Conservation (phyloP, 2,888 invertebrate species). For the Pasiphila rectangulata region DNA sequence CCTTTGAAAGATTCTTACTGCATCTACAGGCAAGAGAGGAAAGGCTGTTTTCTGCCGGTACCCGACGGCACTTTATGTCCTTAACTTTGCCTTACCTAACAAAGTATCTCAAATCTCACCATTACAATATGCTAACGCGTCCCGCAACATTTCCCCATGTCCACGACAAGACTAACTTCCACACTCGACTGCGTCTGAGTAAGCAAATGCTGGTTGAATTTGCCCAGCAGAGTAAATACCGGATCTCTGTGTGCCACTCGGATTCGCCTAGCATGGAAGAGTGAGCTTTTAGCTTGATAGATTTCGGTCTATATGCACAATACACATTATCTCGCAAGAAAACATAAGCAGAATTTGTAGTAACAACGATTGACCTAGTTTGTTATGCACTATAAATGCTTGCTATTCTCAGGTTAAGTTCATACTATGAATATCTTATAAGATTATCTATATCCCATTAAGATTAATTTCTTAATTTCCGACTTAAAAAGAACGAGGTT, state of each 20-base stretch:
- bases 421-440: too few species aligned
- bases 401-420: too few species aligned
- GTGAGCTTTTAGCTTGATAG: background rate
- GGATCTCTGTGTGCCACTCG: background rate
- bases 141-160: background rate
- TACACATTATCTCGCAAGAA: background rate
- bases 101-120: background rate
- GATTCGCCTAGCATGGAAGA: background rate
- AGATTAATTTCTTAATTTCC: too few species aligned
- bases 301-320: background rate
- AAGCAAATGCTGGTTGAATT: constrained; percentile 8
- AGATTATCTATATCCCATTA: too few species aligned
- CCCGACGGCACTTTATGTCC: too few species aligned
- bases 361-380: background rate
- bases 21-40: too few species aligned
- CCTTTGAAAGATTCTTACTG: too few species aligned
- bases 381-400: too few species aligned
- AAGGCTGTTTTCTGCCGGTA: too few species aligned
- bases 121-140: background rate
- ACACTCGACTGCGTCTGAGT: constrained; percentile 4
- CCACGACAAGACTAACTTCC: constrained; percentile 7
- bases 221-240: background rate
- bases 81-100: too few species aligned
- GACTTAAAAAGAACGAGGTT: too few species aligned
- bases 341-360: background rate